Percentiles rank a stretch among this genome's conserved stretches.
Evolutionary conservation across 2,888 invertebrate species (phyloP).

Genomic region (Lumbricus terrestris): DNA sequence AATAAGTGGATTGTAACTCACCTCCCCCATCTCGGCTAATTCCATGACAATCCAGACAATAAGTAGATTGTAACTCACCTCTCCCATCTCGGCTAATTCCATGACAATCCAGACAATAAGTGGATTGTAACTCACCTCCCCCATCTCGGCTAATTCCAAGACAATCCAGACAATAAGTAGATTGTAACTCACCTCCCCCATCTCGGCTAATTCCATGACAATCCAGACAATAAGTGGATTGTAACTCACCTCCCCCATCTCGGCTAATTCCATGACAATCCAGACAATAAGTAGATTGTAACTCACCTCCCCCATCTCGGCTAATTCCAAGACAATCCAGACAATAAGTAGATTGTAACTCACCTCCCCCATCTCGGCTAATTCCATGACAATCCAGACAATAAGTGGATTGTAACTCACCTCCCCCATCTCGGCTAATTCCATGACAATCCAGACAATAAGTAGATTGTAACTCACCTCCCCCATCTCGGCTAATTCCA

Average conservation of each 20-base stretch:
- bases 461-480: slow-evolving; percentile 67
- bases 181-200: slow-evolving; percentile 76
- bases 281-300: slow-evolving; percentile 71
- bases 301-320: slow-evolving; percentile 78
- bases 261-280: slow-evolving; percentile 97
- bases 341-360: slow-evolving; percentile 64
- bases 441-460: slow-evolving; percentile 93
- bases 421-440: slow-evolving; percentile 90
- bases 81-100: slow-evolving; percentile 93
- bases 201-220: slow-evolving; percentile 93
- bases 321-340: slow-evolving; percentile 97
- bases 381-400: slow-evolving; percentile 97
- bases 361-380: slow-evolving; percentile 86
- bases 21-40: slow-evolving; percentile 86
- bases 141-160: slow-evolving; percentile 93
- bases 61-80: slow-evolving; percentile 62
- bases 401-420: slow-evolving; percentile 45
- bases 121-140: slow-evolving; percentile 70
- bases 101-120: slow-evolving; percentile 88
- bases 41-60: slow-evolving; percentile 96
- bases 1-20: slow-evolving; percentile 40
- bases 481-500: slow-evolving; percentile 93
- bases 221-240: slow-evolving; percentile 78
- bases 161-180: slow-evolving; percentile 82
- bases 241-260: slow-evolving; percentile 77